Evolutionary conservation across 2,113 vertebrate species (phyloP).

Genomic region (Raja brachyura): DNA sequence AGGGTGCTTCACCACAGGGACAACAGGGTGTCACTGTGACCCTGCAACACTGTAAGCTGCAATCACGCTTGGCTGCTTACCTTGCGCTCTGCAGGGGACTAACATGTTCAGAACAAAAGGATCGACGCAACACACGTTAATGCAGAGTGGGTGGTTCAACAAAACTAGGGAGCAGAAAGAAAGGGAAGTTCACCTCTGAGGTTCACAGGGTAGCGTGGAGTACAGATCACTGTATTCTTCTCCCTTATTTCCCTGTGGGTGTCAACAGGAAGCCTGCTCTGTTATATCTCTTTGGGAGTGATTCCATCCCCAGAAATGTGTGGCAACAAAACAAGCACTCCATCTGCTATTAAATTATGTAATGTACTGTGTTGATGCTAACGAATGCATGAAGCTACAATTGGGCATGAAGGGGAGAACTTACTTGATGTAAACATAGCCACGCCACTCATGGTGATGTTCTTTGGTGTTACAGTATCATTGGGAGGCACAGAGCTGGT

Average conservation of each 20-base stretch:
- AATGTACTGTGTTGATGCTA: no score
- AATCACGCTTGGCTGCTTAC: not conserved
- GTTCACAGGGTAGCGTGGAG: not conserved
- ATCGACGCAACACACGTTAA: not conserved
- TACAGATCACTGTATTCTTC: not conserved
- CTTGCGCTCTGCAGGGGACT: not conserved
- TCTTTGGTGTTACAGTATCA: no score
- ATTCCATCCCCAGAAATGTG: no score
- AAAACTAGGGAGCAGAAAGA: not conserved
- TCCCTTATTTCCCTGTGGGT: not conserved
- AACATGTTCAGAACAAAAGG: not conserved
- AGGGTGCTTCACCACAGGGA: not conserved
- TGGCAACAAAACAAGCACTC: no score
- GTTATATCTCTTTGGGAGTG: not conserved
- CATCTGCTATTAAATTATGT: no score
- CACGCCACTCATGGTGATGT: no score
- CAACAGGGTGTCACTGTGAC: not conserved
- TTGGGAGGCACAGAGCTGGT: no score
- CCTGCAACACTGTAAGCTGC: not conserved
- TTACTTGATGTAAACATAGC: no score
- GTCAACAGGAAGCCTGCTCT: not conserved
- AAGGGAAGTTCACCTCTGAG: no score
- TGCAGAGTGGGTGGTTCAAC: not conserved
- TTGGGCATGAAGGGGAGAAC: no score
- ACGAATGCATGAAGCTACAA: no score